Conservation (phyloP, 2,113 vertebrate genomes). For the Steatornis caripensis region DNA sequence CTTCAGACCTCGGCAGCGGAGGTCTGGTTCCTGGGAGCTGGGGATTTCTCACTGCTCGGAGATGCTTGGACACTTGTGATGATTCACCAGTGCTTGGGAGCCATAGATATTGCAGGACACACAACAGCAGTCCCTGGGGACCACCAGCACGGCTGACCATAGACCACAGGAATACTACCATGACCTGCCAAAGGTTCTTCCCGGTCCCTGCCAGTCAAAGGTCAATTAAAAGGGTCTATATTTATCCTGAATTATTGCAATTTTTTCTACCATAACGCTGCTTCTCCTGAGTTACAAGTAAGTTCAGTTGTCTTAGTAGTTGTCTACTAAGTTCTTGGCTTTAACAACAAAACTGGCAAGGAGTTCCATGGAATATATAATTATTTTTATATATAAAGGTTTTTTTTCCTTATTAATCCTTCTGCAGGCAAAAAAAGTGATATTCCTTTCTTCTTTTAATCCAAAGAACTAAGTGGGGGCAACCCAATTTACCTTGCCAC, state of each 20-base stretch:
- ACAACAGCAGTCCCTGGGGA: background rate
- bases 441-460: background rate
- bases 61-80: accelerated
- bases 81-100: accelerated
- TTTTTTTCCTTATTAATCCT: background rate
- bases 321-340: background rate
- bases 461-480: background rate
- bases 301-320: background rate
- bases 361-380: background rate
- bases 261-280: background rate
- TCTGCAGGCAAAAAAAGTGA: background rate
- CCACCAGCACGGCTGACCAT: background rate
- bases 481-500: background rate
- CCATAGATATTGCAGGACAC: background rate
- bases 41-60: background rate
- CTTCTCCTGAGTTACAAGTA: background rate
- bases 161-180: background rate
- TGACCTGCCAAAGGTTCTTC: background rate
- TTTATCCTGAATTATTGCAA: background rate
- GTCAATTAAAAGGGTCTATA: background rate
- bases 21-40: background rate
- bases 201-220: background rate
- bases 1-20: accelerated
- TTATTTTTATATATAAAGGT: background rate
- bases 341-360: background rate